Base-by-base conservation (phyloP, 1,140 invertebrate genomes). In the Wasmannia auropunctata region DNA sequence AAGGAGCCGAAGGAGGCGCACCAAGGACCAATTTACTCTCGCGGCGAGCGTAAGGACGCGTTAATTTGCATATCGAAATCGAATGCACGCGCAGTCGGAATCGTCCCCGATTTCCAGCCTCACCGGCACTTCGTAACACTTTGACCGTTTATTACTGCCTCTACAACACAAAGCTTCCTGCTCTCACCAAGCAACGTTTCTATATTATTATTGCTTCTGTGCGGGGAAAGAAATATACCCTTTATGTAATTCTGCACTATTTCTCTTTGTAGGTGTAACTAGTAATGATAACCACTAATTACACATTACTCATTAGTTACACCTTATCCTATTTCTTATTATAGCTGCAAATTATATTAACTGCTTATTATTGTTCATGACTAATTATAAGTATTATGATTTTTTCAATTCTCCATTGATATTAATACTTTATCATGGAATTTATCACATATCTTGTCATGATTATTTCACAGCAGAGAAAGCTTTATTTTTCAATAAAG, bases 31-130 rank as follows among this genome's bases (percentile, higher is more conserved):
- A 90, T 89, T 90, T 90, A 74, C 83, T 70, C 62, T 56, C 37
- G 37, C 28, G 75, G 62, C 60, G 58, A 56, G 69, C 37, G 49
- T 81, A 70, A 58, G 75, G 76, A 54, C 65, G 67, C 67, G 86
- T 72, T 91, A 88, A 90, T 91, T 91, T 91, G 85, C 90, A 87
- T 90, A 91, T 91, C 90, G 89, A 60, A 80, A 85, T 87, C 89
- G 65, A 75, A 65, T 75, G 74, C 72, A 70, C 74, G 54, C 80
- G 67, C 60, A 16, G 31, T 54, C 25, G 51, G 51, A 85, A 85
- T 72, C 28, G 22, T 60, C 54, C n/a, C 76, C 75, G 69, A 90
- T 89, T 89, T 83, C 28, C 49, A 40, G 16, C 3, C 49, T 14
- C 34, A 22, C 34, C 10, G 14, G 22, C 34, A 34, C 14, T 56